These are phyloP conservation scores for roundworm (Caenorhabditis elegans) DNA, from an alignment of 1,140 invertebrate species.

Conservation along the genomic window WBcel235 BX284603.4:10115001-10115500, in stretches of 20 bases:
- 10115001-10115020: too few relatives aligned
- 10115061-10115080: conserved; percentile 6
- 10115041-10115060: background rate
- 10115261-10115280: too few relatives aligned
- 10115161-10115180: conserved; percentile 31
- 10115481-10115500: conserved; percentile 34
- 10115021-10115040: too few relatives aligned
- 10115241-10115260: background rate
- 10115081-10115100: background rate
- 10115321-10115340: conserved; percentile 7
- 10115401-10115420: background rate
- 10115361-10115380: conserved; percentile 29
- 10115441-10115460: conserved; percentile 40
- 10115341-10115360: conserved; percentile 35
- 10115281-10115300: too few relatives aligned
- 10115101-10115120: conserved; percentile 3
- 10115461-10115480: conserved; percentile 31
- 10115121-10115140: background rate
- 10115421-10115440: conserved; percentile 42
- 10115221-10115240: conserved; percentile 21
- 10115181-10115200: conserved; percentile 15
- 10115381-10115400: conserved; percentile 7
- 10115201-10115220: conserved; percentile 5
- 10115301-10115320: background rate
- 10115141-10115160: background rate